Conservation (phyloP, 2,113 vertebrate genomes). For the Aegotheles bennettii region DNA sequence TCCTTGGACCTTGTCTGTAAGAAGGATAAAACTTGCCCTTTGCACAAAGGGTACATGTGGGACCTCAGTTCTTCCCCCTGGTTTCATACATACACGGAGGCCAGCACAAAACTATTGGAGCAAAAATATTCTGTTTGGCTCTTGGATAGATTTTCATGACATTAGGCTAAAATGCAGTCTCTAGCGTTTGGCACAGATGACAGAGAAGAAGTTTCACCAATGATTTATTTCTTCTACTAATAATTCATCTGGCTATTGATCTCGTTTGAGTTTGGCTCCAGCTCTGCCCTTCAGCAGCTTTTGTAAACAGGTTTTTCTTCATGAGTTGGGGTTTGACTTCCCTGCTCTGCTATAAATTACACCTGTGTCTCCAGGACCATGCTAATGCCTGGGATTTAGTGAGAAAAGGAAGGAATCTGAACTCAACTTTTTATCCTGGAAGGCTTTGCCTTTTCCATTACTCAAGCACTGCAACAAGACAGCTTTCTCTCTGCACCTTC, state of each 20-base stretch:
- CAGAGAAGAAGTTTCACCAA: not conserved
- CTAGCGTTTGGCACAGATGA: not conserved
- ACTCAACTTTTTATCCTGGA: not conserved
- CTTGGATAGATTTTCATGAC: not conserved
- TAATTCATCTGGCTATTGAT: slow-evolving; percentile 5
- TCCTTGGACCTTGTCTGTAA: not conserved
- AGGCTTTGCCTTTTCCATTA: not conserved
- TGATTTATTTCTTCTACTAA: slow-evolving; percentile 8
- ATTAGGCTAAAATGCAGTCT: not conserved
- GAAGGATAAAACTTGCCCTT: not conserved
- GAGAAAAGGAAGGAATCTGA: not conserved
- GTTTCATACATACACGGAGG: not conserved
- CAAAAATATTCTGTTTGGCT: not conserved
- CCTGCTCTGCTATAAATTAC: not conserved
- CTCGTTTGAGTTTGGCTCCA: not conserved
- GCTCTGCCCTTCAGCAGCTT: not conserved
- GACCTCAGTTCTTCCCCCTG: not conserved
- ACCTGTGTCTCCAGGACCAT: not conserved
- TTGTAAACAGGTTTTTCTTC: not conserved
- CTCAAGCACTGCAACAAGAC: not conserved
- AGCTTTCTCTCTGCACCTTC: not conserved
- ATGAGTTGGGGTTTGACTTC: not conserved
- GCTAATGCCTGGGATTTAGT: not conserved
- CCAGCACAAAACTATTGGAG: not conserved
- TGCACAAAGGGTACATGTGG: not conserved